A percentile compares a stretch with the other conserved stretches of the same genome.
Evolutionary conservation across 2,888 invertebrate genomes (phyloP).

Genomic region (Aphrophora alni): DNA sequence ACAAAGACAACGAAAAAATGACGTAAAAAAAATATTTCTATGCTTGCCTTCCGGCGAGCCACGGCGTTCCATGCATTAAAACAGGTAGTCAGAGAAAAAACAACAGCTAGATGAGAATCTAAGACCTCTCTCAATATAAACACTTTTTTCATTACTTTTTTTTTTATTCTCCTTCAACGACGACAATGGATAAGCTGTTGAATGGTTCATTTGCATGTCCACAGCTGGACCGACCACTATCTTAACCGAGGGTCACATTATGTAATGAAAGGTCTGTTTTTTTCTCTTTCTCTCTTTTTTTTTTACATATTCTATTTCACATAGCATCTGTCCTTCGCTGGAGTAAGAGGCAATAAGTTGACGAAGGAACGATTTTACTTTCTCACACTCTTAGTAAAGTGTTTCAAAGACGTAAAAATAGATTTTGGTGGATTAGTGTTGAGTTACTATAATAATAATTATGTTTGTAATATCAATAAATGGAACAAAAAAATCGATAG

Average conservation of each 20-base stretch:
- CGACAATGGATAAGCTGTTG: neutral
- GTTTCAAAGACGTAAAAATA: no score
- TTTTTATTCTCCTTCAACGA: no score
- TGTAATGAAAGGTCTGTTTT: neutral
- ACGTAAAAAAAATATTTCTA: conserved; percentile 19
- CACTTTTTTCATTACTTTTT: neutral
- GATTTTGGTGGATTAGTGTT: no score
- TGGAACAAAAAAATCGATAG: no score
- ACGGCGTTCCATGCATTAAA: neutral
- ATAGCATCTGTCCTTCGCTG: neutral
- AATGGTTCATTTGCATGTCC: neutral
- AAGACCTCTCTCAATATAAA: neutral
- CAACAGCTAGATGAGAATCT: neutral
- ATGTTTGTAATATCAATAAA: no score
- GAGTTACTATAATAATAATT: no score
- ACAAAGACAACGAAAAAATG: conserved; percentile 24
- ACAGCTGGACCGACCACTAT: neutral
- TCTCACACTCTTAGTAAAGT: neutral
- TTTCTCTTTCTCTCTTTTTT: neutral
- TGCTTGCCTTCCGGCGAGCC: neutral
- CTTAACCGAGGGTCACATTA: neutral
- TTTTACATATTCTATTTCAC: neutral
- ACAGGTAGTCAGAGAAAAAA: conserved; percentile 23
- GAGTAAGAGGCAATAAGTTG: no score
- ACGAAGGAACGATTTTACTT: no score